Evolutionary conservation across 35 echinoderm and acorn worm genomes (phyloP).

Genomic region (Strongylocentrotus purpuratus): DNA sequence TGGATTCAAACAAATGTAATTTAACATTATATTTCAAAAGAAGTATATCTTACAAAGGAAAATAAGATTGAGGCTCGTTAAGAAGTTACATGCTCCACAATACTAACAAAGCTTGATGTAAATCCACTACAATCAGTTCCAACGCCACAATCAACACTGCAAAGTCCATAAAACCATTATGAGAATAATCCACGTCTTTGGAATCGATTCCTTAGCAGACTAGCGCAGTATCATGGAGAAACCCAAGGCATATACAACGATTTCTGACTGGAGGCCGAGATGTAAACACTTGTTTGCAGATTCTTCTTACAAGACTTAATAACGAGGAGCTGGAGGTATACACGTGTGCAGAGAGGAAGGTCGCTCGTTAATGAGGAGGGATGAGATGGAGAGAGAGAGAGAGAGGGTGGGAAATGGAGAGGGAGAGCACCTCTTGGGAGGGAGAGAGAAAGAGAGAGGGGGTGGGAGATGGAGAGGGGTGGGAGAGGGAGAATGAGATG

Average conservation of each 20-base stretch:
- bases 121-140: neutral
- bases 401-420: neutral
- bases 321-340: neutral
- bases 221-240: neutral
- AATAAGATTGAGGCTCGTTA: neutral
- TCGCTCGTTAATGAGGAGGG: constrained; percentile 22
- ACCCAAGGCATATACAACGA: neutral
- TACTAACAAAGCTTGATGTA: neutral
- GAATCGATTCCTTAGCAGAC: neutral
- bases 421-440: neutral
- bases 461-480: neutral
- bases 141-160: neutral
- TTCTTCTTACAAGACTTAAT: neutral
- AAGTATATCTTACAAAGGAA: neutral
- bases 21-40: too few species aligned
- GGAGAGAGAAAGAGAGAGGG: neutral
- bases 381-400: neutral
- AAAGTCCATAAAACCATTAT: neutral
- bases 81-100: neutral
- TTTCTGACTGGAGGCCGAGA: neutral
- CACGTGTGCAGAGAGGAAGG: neutral
- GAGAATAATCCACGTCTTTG: neutral
- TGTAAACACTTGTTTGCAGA: constrained; percentile 4
- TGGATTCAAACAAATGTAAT: too few species aligned
- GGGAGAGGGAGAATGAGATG: neutral